These are phyloP conservation scores for Anguilla rostrata DNA, from an alignment of 2,113 vertebrate genomes.

Conservation along the genomic window DNA sequence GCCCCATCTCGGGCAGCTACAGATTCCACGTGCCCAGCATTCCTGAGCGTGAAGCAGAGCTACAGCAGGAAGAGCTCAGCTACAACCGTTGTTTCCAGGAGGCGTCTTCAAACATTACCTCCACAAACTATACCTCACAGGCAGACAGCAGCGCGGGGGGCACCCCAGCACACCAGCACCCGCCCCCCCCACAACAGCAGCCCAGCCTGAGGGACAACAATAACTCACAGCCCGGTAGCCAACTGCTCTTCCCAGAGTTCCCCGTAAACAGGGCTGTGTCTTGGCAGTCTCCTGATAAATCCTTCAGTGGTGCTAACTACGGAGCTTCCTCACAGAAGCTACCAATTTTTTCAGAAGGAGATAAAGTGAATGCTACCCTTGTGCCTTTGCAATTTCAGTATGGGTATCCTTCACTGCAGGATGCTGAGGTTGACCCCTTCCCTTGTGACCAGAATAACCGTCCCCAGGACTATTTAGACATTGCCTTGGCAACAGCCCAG, in stretches of 20 bases:
- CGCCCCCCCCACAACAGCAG: slow-evolving; percentile 58
- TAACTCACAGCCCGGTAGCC: slow-evolving; percentile 63
- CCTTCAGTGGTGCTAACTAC: slow-evolving; percentile 80
- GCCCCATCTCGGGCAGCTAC: slow-evolving; percentile 70
- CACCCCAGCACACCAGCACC: slow-evolving; percentile 61
- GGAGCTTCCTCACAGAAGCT: slow-evolving; percentile 73
- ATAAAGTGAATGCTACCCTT: slow-evolving; percentile 65
- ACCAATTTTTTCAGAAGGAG: slow-evolving; percentile 69
- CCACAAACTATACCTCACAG: slow-evolving; percentile 88
- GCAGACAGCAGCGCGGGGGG: slow-evolving; percentile 61
- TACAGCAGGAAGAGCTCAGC: slow-evolving; percentile 75
- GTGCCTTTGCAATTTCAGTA: slow-evolving; percentile 72
- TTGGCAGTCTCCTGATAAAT: slow-evolving; percentile 82
- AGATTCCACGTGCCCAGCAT: slow-evolving; percentile 78
- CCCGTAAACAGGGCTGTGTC: slow-evolving; percentile 70
- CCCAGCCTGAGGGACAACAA: slow-evolving; percentile 64
- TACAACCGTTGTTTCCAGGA: slow-evolving; percentile 81
- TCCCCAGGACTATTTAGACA: slow-evolving; percentile 69
- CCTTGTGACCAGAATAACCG: slow-evolving; percentile 56
- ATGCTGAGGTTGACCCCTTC: slow-evolving; percentile 71
- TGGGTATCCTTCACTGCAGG: slow-evolving; percentile 77
- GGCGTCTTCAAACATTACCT: slow-evolving; percentile 71
- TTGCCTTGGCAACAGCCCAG: slow-evolving; percentile 62
- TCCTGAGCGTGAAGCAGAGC: slow-evolving; percentile 72
- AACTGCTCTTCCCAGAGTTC: slow-evolving; percentile 78